A percentile compares a stretch with the other conserved stretches of the same genome.
These are phyloP conservation scores for Scytalopus superciliaris DNA, from an alignment of 2,113 vertebrate genomes.

Conservation along the genomic window DNA sequence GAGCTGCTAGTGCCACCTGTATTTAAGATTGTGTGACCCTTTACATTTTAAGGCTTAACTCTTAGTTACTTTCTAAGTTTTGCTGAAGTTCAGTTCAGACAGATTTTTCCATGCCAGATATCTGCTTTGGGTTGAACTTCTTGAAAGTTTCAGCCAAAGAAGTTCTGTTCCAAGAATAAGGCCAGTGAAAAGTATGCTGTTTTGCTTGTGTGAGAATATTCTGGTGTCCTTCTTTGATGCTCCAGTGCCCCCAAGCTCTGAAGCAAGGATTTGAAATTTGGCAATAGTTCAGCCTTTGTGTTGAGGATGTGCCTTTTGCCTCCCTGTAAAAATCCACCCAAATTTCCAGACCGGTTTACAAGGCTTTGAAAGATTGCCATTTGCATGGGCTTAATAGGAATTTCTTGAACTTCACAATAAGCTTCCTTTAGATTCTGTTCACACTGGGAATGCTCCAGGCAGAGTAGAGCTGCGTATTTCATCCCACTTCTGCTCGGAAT, in stretches of 20 bases:
- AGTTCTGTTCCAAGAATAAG: constrained; percentile 37
- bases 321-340: constrained; percentile 61
- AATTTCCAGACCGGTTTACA: constrained; percentile 55
- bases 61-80: not conserved
- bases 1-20: not conserved
- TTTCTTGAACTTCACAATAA: constrained; percentile 63
- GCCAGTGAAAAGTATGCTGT: constrained; percentile 29
- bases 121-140: constrained; percentile 13
- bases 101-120: constrained; percentile 14
- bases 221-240: constrained; percentile 46
- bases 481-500: constrained; percentile 7
- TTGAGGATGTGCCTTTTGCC: constrained; percentile 50
- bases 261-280: constrained; percentile 58
- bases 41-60: constrained; percentile 4
- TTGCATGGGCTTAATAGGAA: constrained; percentile 51
- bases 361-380: constrained; percentile 62
- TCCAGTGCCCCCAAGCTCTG: constrained; percentile 60
- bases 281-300: constrained; percentile 58
- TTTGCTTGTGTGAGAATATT: constrained; percentile 61
- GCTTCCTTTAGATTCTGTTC: constrained; percentile 63
- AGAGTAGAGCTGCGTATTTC: constrained; percentile 32
- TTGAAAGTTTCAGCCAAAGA: not conserved
- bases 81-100: not conserved
- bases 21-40: not conserved
- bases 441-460: constrained; percentile 52